Evolutionary conservation across 2,113 vertebrate genomes (phyloP), one percentile per base, ranked within the genome.

Genomic region (Odontophorus gujanensis): DNA sequence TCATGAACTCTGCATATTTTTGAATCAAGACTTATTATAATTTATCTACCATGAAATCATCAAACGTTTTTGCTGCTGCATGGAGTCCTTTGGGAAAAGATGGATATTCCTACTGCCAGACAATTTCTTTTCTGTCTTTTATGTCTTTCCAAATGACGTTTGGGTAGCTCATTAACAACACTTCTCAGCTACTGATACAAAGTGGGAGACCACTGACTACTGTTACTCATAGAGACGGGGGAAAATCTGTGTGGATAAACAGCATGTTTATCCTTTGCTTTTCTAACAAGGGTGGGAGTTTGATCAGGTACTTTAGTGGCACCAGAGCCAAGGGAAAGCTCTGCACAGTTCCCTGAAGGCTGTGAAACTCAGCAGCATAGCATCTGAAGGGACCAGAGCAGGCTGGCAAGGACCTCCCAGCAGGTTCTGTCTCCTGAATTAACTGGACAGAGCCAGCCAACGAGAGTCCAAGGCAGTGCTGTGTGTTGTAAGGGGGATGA

Each of bases 401-500:
- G 7, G 3, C 6, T 6, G 2, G 19, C 14, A 6, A 36, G 45
- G 57, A n/a, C 30, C 58, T 45, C 20, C 38, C 1, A 0, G 17
- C 26, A 40, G 21, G n/a, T 61, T 53, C 7, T 9, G 2, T 6
- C 13, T 45, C 24, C 57, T 48, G 42, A 77, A 65, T 59, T 43
- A 18, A 13, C n/a, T 34, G 24, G 9, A 14, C 77, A 50, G 24
- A 24, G 9, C 22, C 28, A 25, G 59, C 24, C 24, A 19, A 3
- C 10, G 7, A 19, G 22, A 3, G 32, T 10, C 74, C 36, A 14
- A 6, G n/a, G 34, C 10, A 3, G 6, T 43, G 40, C 40, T 6
- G 6, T 30, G 18, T 3, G 42, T 9, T 63, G 11, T 24, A 11
- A 48, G 13, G 36, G 38, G 25, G 28, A 1, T 40, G 48, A 34